Percentiles rank a stretch among this genome's conserved stretches.
Evolutionary conservation across 2,797 vertebrate genomes (phyloP).

Genomic region (Galagoides demidoff): DNA sequence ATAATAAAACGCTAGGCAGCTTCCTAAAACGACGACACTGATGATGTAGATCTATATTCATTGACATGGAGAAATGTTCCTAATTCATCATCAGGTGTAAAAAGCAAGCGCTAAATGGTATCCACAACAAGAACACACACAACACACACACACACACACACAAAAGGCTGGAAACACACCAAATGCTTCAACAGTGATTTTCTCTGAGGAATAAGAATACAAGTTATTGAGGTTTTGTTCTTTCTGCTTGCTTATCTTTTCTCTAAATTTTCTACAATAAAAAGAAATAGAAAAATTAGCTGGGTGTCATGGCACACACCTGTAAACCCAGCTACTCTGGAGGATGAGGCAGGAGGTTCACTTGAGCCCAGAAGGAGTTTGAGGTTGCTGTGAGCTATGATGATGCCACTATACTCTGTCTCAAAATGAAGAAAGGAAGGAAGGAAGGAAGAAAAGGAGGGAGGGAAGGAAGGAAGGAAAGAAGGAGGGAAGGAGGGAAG

Average conservation of each 20-base stretch:
- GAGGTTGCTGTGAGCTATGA: too few relatives aligned
- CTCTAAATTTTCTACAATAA: slow-evolving; percentile 47
- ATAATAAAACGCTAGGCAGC: slow-evolving; percentile 29
- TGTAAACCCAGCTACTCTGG: too few relatives aligned
- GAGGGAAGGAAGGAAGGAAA: too few relatives aligned
- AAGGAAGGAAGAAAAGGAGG: too few relatives aligned
- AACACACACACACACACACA: neutral
- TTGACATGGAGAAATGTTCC: slow-evolving; percentile 34
- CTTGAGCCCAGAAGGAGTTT: too few relatives aligned
- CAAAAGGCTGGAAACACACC: neutral
- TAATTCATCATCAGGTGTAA: slow-evolving; percentile 55
- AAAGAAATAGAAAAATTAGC: neutral
- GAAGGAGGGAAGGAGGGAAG: too few relatives aligned
- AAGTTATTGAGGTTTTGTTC: neutral
- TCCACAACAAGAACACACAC: neutral
- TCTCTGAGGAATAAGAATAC: neutral
- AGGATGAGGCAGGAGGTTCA: too few relatives aligned
- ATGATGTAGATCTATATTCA: slow-evolving; percentile 58
- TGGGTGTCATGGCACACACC: too few relatives aligned
- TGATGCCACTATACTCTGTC: too few relatives aligned
- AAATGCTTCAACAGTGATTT: neutral
- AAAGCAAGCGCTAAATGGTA: slow-evolving; percentile 1
- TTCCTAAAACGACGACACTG: neutral
- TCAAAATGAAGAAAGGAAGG: too few relatives aligned
- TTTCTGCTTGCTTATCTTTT: slow-evolving; percentile 24